A percentile compares a stretch with the other conserved stretches of the same genome.
phyloP scores from a whole-genome alignment of 2,888 invertebrate species.

The Miltochrista miniata region DNA sequence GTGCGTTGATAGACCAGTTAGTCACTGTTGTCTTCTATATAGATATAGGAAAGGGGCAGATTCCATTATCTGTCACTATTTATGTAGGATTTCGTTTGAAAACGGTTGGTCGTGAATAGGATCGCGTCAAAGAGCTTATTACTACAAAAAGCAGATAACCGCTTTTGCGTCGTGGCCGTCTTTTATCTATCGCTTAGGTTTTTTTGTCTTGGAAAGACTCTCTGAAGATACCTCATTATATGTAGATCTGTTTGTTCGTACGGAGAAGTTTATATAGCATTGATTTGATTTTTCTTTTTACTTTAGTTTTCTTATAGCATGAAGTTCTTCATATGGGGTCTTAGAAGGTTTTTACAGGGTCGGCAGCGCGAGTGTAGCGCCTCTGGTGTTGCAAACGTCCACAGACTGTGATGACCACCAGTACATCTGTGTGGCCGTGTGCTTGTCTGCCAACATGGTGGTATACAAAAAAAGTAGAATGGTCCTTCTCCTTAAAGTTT shows the following conservation, averaged over 20 bases:
- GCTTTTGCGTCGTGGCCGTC: slow-evolving; percentile 7
- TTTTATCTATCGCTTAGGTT: slow-evolving; percentile 25
- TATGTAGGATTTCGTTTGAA: slow-evolving; percentile 24
- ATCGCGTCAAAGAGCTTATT: slow-evolving; percentile 33
- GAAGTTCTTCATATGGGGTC: too few relatives aligned
- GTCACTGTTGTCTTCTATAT: background rate
- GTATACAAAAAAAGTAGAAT: too few relatives aligned
- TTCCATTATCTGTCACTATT: slow-evolving; percentile 20
- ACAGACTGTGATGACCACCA: too few relatives aligned
- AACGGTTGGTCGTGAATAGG: slow-evolving; percentile 20
- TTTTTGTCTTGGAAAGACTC: background rate
- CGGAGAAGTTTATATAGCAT: too few relatives aligned
- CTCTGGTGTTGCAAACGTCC: too few relatives aligned
- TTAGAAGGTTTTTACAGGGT: too few relatives aligned
- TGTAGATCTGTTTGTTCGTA: background rate
- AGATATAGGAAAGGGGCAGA: slow-evolving; percentile 11
- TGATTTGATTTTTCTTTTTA: too few relatives aligned
- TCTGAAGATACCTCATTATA: background rate
- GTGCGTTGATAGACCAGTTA: background rate
- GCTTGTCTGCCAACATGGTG: too few relatives aligned
- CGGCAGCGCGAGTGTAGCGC: too few relatives aligned
- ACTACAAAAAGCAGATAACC: slow-evolving; percentile 32
- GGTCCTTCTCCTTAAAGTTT: too few relatives aligned
- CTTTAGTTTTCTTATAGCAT: too few relatives aligned
- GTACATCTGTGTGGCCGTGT: too few relatives aligned